Evolutionary conservation across 2,113 vertebrate species (phyloP), one percentile per base, ranked within the genome.

Genomic region (Oreotrochilus melanogaster): DNA sequence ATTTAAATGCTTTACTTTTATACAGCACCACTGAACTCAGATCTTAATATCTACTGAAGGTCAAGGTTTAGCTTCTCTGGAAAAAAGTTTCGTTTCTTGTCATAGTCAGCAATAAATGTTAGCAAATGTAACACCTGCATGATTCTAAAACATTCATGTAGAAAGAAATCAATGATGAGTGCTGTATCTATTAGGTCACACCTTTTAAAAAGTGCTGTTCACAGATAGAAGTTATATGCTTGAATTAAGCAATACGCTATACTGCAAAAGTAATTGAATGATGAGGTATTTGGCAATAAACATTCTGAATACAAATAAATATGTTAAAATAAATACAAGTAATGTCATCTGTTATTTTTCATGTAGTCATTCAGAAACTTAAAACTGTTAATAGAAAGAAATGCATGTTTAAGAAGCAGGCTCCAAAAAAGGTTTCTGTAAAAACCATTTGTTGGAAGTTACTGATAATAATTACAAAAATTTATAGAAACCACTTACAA

Each of bases 291-390:
- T 71, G 73, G n/a, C 27, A 81, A 64, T 8, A 76, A 61, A 54
- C 11, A 78, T 33, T 78, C 10, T 23, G 18, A 76, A 65, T 42
- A 25, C 11, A 85, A 7, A 61, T 18, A 42, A 69, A 43, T 28
- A 48, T 1, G 6, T 39, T 28, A 73, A 84, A 81, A 64, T 51
- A 51, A 48, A 37, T 54, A 31, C 9, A 47, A 57, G 81, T 66
- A 47, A 16, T 45, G 16, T 21, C 4, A 58, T n/a, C 73, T 0
- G 0, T 50, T 69, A 48, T 9, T 51, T 72, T 45, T 51, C 60
- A 39, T 21, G 39, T 18, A 10, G 18, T 35, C 27, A 61, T 58
- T 53, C 85, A 75, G 58, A 72, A 85, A 75, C 4, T 61, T 23
- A 16, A 0, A 61, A n/a, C 1, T 35, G 10, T 54, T 37, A 78